These are phyloP conservation scores for Rattus rattus DNA, from an alignment of 2,113 vertebrate genomes.

Conservation along the genomic window DNA sequence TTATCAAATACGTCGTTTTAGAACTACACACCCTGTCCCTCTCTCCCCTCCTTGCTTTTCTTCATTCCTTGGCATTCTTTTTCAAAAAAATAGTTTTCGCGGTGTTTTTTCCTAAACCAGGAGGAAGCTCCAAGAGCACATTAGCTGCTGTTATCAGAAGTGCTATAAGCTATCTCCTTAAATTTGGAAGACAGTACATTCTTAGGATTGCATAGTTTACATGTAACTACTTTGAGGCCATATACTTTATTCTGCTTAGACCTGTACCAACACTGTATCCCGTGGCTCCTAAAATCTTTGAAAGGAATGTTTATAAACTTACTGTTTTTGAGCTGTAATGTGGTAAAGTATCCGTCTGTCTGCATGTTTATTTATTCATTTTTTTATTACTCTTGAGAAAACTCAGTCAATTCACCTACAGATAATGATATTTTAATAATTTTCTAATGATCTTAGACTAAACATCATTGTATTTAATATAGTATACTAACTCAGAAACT, in stretches of 20 bases:
- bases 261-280: not conserved
- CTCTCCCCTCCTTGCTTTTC: too few species aligned
- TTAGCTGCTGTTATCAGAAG: not conserved
- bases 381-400: not conserved
- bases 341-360: not conserved
- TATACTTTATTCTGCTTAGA: not conserved
- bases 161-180: not conserved
- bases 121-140: not conserved
- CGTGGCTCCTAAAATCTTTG: not conserved
- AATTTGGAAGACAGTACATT: not conserved
- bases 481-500: not conserved
- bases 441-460: not conserved
- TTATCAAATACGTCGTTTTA: not conserved
- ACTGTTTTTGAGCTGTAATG: not conserved
- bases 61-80: not conserved
- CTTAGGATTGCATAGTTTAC: not conserved
- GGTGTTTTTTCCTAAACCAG: not conserved
- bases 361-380: not conserved
- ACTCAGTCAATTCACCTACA: not conserved
- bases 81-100: not conserved
- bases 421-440: not conserved
- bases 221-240: not conserved
- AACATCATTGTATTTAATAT: not conserved
- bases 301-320: not conserved
- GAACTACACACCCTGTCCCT: fast-evolving